Evolutionary conservation across 1,140 invertebrate genomes (phyloP).

Genomic region (Sitobion miscanthi): DNA sequence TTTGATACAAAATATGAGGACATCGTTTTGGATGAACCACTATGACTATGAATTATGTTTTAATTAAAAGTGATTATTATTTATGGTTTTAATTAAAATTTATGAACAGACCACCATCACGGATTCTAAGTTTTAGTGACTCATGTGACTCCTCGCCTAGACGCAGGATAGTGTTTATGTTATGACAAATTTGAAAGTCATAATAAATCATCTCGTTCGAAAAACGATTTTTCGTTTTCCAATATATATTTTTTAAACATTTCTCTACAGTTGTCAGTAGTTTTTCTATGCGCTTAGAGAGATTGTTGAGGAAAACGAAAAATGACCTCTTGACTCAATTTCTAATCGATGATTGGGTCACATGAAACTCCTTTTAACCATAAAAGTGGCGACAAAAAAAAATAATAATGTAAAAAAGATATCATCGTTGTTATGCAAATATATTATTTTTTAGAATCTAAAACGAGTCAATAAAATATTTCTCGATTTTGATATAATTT

Average conservation of each 20-base stretch:
- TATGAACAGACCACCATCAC: not conserved
- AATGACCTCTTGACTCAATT: not conserved
- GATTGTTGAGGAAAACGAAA: not conserved
- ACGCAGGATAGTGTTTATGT: not conserved
- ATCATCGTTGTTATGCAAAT: not conserved
- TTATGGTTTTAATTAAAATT: not conserved
- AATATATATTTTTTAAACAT: not conserved
- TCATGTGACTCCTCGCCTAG: not conserved
- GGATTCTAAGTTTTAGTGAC: not conserved
- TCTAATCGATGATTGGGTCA: not conserved
- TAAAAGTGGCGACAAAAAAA: not conserved
- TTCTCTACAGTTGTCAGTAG: not conserved
- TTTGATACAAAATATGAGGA: not conserved
- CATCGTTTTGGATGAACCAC: not conserved
- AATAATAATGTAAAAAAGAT: not conserved
- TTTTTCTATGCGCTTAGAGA: not conserved
- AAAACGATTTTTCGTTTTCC: not conserved
- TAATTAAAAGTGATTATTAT: not conserved
- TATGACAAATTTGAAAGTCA: not conserved
- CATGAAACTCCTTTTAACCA: not conserved
- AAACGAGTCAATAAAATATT: too few species aligned
- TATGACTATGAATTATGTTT: not conserved
- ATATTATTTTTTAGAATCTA: not conserved
- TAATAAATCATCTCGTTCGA: not conserved
- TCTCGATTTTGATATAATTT: too few species aligned